Base-by-base conservation (phyloP, 2,888 invertebrate species). In the Harpagoxenus sublaevis region DNA sequence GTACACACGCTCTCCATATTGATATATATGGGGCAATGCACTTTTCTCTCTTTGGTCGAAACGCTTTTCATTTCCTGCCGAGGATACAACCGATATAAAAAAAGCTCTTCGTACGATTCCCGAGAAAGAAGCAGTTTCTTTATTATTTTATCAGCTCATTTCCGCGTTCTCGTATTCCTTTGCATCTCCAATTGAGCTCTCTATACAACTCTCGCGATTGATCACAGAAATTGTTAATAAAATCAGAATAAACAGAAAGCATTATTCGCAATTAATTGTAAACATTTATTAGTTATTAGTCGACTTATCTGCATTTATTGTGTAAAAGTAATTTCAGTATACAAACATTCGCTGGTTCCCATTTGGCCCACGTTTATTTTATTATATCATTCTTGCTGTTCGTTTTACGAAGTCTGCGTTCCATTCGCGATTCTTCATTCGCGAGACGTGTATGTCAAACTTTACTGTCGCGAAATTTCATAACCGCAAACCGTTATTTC, bases 21-120 rank as follows among this genome's bases (percentile, higher is more conserved):
- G 79, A 91, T 92, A 90, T 90, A 91, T 90, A 92, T 89, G 86
- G 89, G 86, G 84, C 85, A 86, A 91, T 92, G 91, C 90, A 92
- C 91, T 92, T 89, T 90, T 86, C 90, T 90, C 88, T 77, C 87
- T 85, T 91, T 85, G 86, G 83, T 78, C 87, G 84, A 86, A 89
- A 89, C 87, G 88, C 89, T 88, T 91, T 90, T 91, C 91, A 91
- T 92, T 91, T 91, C 88, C 90, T 84, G 89, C 83, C 23, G 65
- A 35, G 51, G 62, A 68, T 71, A 68, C 55, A 35, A 39, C 28
- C 45, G 39, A 66, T 65, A 68, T 48, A 83, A 79, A 83, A 60
- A 70, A 35, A 68, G 10, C 53, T 82, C 53, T 74, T 42, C 0
- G 10, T 31, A 63, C 28, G 48, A 60, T 60, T 84, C 28, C 12